A percentile compares a stretch with the other conserved stretches of the same genome.
Conservation (phyloP, 2,797 vertebrate genomes). For the Betta splendens region DNA sequence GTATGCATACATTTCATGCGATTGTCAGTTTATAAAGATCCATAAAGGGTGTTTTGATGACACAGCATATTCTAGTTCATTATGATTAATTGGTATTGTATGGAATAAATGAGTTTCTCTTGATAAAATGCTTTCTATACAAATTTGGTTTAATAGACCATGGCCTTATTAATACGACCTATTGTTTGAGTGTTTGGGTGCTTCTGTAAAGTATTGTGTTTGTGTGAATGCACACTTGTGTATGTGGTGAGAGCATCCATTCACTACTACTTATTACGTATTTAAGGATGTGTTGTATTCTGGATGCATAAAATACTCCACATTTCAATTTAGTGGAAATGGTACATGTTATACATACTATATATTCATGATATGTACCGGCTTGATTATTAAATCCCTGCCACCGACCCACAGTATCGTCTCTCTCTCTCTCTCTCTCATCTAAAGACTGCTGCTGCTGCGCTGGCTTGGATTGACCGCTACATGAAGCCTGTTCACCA, state of each 20-base stretch:
- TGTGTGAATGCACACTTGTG: too few species aligned
- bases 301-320: not conserved
- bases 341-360: too few species aligned
- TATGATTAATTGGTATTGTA: conserved; percentile 6
- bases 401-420: conserved; percentile 37
- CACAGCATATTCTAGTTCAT: conserved; percentile 6
- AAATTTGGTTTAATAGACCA: conserved; percentile 25
- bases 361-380: too few species aligned
- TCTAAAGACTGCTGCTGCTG: conserved; percentile 33
- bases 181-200: not conserved
- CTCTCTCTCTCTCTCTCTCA: conserved; percentile 28
- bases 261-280: not conserved
- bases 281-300: not conserved
- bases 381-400: conserved; percentile 27
- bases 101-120: conserved; percentile 12
- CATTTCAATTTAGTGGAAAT: conserved; percentile 3
- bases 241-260: not conserved
- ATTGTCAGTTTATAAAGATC: conserved; percentile 10
- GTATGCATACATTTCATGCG: not conserved
- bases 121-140: conserved; percentile 28
- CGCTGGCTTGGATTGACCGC: conserved; percentile 18
- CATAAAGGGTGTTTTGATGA: too few species aligned
- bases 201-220: not conserved
- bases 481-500: conserved; percentile 20
- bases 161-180: conserved; percentile 21